Evolutionary conservation across 2,888 invertebrate genomes (phyloP), one percentile per base, ranked within the genome.

Genomic region (Digitonthophagus gazella): DNA sequence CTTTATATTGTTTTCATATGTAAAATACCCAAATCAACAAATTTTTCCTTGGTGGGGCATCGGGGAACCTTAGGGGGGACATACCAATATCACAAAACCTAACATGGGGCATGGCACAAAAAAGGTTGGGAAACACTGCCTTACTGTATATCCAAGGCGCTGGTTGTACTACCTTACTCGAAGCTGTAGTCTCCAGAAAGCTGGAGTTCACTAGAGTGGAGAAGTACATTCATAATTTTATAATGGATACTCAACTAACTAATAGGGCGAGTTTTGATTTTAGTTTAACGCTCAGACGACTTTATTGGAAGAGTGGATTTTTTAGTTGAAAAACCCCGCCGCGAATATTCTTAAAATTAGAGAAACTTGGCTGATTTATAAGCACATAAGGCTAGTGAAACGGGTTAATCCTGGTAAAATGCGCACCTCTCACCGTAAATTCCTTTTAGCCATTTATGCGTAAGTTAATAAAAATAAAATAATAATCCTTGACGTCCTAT

Each of bases 211-310:
- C 97, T 80, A 89, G 98, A 86, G 99, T 99, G 78, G 99, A 99
- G 87, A 99, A 99, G 87, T 98, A 98, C 88, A 99, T 99, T 81
- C 99, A 99, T 87, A 99, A 98, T 89, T 99, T 99, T 86, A 99
- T 99, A 98, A 98, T 98, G 97, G 99, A 99, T 86, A 98, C 98
- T 82, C 98, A 98, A 88, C 91, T 98, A 84, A 97, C 98, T 79
- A 98, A 98, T 89, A 89, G 97, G 91, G 98, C 98, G 90, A 90
- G 91, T 76, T 56, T 44, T 56, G 11, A 54, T 54, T 54, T 54
- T 54, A n/a, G 54, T 54, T 54, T 54, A 1, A 54, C 14, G 54
- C 54, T 1, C 11, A 14, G 1, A 54, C 11, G 11, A 14, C n/a
- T 44, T 44, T n/a, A 11, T 18, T 4, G 14, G 65, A 16, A 65